Percentiles rank a stretch among this genome's conserved stretches.
Conservation (phyloP, 2,888 invertebrate genomes). For the Erebia palarica region DNA sequence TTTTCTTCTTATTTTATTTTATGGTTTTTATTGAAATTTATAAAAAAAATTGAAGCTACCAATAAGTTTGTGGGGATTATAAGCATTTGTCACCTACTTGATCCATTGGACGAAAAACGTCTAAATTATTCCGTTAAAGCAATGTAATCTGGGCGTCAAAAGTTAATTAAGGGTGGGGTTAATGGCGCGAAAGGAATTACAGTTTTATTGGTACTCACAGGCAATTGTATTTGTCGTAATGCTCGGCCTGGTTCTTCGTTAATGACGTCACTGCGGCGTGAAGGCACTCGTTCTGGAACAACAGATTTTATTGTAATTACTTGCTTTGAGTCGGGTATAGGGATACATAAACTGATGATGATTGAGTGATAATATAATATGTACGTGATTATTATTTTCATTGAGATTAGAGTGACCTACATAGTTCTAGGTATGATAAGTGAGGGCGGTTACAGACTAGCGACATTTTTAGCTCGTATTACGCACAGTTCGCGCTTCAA, state of each 20-base stretch:
- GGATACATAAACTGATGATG: not conserved
- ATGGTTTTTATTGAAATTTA: too few relatives aligned
- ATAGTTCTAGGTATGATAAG: too few relatives aligned
- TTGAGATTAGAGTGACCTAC: too few relatives aligned
- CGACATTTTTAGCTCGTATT: too few relatives aligned
- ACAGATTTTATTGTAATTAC: constrained; percentile 25
- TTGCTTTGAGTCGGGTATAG: not conserved
- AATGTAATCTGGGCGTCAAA: constrained; percentile 50
- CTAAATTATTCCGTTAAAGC: constrained; percentile 30
- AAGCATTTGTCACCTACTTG: not conserved
- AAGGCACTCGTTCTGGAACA: constrained; percentile 84
- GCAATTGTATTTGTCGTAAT: constrained; percentile 80
- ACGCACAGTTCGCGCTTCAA: too few relatives aligned
- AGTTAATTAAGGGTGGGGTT: constrained; percentile 51
- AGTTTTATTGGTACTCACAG: constrained; percentile 76
- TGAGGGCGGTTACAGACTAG: too few relatives aligned
- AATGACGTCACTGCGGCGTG: constrained; percentile 86
- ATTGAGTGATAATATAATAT: not conserved
- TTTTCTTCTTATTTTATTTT: too few relatives aligned
- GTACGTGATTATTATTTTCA: too few relatives aligned
- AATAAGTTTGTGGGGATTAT: too few relatives aligned
- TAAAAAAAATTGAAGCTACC: too few relatives aligned
- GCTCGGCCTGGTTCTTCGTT: constrained; percentile 83
- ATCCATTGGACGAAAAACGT: not conserved
- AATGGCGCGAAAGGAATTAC: constrained; percentile 34